phyloP scores from a whole-genome alignment of 2,113 vertebrate species.

The Gymnorhina tibicen region DNA sequence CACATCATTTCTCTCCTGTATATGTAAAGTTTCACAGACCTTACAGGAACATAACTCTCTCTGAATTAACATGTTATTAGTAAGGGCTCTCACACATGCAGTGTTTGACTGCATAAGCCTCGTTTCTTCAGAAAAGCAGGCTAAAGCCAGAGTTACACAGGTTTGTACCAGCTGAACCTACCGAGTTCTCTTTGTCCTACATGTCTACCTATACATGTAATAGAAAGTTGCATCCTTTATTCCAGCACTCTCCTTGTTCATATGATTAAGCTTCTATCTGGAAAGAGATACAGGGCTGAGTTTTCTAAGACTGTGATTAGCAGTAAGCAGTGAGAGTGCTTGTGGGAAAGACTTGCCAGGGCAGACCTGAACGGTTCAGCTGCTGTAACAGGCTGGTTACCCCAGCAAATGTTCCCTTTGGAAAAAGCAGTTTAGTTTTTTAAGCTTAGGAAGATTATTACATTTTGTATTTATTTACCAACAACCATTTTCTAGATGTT shows the following conservation, averaged over 20 bases:
- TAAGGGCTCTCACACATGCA: neutral
- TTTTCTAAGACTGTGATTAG: neutral
- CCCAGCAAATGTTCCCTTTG: neutral
- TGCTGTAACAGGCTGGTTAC: neutral
- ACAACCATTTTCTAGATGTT: neutral
- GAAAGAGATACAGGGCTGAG: neutral
- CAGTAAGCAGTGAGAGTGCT: neutral
- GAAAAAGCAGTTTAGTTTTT: neutral
- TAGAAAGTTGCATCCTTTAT: neutral
- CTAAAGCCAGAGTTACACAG: neutral
- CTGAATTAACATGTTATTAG: neutral
- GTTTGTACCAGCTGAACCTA: neutral
- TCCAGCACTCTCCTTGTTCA: neutral
- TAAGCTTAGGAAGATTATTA: neutral
- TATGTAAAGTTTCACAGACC: neutral
- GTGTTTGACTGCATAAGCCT: neutral
- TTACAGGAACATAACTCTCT: neutral
- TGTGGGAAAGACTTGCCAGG: neutral
- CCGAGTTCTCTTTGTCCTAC: neutral
- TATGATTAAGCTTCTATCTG: neutral
- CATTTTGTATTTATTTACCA: neutral
- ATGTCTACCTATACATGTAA: neutral
- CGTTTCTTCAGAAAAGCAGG: neutral
- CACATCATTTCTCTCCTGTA: neutral
- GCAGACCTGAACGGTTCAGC: neutral